phyloP scores from a whole-genome alignment of 2,797 vertebrate genomes.

The Remorina albescens region DNA sequence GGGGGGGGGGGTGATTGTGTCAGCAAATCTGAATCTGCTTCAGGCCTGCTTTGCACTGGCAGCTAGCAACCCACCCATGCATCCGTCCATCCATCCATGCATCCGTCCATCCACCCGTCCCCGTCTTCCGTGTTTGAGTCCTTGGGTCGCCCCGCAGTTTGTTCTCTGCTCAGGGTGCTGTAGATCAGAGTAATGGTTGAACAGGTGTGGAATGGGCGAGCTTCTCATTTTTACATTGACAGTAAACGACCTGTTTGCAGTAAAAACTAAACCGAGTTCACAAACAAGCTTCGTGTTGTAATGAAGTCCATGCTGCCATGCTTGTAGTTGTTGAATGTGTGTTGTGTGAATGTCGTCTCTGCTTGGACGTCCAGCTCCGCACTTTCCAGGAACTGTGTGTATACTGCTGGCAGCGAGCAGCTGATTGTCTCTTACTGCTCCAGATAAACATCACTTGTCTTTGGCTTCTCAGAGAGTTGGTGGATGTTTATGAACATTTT shows the following conservation, averaged over 20 bases:
- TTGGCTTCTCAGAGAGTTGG: conserved; percentile 11
- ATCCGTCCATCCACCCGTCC: conserved; percentile 1
- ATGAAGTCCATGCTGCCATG: background rate
- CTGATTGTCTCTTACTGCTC: conserved; percentile 9
- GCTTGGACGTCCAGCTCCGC: background rate
- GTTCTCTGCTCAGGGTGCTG: background rate
- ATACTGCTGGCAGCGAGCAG: background rate
- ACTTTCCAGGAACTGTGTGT: conserved; percentile 31
- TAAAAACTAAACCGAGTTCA: no score
- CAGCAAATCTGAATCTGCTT: conserved; percentile 63
- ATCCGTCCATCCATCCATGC: conserved; percentile 6
- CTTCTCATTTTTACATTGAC: background rate
- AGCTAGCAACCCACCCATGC: conserved; percentile 41
- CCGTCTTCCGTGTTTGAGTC: conserved; percentile 1
- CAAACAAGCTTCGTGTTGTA: no score
- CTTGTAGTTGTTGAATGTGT: background rate
- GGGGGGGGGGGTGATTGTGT: conserved; percentile 54
- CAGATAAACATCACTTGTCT: conserved; percentile 40
- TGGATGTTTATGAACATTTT: conserved; percentile 40
- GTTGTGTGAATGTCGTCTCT: no score
- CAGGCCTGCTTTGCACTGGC: conserved; percentile 54
- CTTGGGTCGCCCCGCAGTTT: conserved; percentile 4
- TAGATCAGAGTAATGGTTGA: background rate
- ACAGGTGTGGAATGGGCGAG: background rate
- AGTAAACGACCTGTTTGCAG: background rate